Evolutionary conservation across 2,888 invertebrate genomes (phyloP).

Genomic region (Dorcus parallelipipedus): DNA sequence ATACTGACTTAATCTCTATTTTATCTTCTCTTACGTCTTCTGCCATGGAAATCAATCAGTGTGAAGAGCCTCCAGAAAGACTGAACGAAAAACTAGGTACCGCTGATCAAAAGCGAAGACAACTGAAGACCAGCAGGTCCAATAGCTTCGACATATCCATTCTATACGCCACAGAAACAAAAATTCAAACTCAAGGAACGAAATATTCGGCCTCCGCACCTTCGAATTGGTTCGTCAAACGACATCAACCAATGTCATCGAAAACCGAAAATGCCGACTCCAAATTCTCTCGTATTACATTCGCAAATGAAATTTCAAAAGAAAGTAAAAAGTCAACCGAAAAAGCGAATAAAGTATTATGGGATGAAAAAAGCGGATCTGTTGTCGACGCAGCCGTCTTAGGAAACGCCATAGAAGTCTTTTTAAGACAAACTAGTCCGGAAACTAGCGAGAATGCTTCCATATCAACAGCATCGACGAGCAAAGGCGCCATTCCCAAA

Average conservation of each 20-base stretch:
- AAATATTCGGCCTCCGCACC: conserved; percentile 34
- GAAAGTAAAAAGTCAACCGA: conserved; percentile 48
- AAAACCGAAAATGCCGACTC: conserved; percentile 48
- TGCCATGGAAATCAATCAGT: conserved; percentile 74
- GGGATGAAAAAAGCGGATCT: conserved; percentile 75
- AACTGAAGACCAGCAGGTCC: conserved; percentile 69
- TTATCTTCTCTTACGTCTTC: conserved; percentile 77
- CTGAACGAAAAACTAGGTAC: conserved; percentile 25
- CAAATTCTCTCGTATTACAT: conserved; percentile 51
- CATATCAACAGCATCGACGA: conserved; percentile 19
- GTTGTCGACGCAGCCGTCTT: conserved; percentile 77
- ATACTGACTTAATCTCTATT: conserved; percentile 76
- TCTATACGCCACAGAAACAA: conserved; percentile 55
- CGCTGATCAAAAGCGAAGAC: conserved; percentile 54
- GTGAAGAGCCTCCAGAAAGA: conserved; percentile 48
- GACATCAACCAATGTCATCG: conserved; percentile 73
- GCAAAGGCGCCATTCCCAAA: conserved; percentile 49
- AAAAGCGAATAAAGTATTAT: conserved; percentile 58
- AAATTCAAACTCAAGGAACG: conserved; percentile 29
- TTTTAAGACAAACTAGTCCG: conserved; percentile 61
- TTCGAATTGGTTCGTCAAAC: conserved; percentile 73
- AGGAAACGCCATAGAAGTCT: conserved; percentile 82
- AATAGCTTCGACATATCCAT: conserved; percentile 83
- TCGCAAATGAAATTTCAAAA: conserved; percentile 54
- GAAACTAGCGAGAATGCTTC: conserved; percentile 45